Evolutionary conservation across 2,888 invertebrate genomes (phyloP).

Genomic region (Dicyrtomina minuta): DNA sequence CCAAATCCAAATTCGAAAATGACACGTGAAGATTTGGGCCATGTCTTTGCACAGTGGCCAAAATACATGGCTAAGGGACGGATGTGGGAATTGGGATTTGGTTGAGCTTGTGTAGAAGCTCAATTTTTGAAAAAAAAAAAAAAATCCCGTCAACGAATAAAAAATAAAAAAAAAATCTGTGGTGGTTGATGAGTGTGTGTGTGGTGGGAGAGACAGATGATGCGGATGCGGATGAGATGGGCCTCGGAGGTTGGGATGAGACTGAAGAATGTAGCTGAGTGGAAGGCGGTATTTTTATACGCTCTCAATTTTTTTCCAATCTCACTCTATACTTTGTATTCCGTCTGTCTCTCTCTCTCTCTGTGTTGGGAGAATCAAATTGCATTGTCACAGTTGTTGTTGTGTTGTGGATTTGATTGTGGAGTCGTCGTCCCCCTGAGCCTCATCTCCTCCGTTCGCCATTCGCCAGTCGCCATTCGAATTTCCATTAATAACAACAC

Average conservation of each 20-base stretch:
- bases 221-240: too few relatives aligned
- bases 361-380: too few relatives aligned
- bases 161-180: not conserved
- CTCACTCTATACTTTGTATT: too few relatives aligned
- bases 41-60: not conserved
- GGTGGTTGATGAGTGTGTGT: not conserved
- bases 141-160: not conserved
- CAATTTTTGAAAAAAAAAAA: not conserved
- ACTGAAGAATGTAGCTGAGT: slow-evolving; percentile 9
- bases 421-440: too few relatives aligned
- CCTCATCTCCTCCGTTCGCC: too few relatives aligned
- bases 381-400: too few relatives aligned
- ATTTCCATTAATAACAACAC: too few relatives aligned
- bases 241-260: too few relatives aligned
- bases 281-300: slow-evolving; percentile 16
- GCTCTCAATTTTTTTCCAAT: slow-evolving; percentile 59
- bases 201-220: too few relatives aligned
- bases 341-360: too few relatives aligned
- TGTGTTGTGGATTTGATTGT: too few relatives aligned
- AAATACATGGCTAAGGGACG: not conserved
- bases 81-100: not conserved
- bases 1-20: not conserved
- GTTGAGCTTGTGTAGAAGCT: not conserved
- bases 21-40: not conserved
- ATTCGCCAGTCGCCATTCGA: too few relatives aligned